A percentile compares a stretch with the other conserved stretches of the same genome.
phyloP scores from a whole-genome alignment of 2,888 invertebrate genomes.

The Melipona beecheii region DNA sequence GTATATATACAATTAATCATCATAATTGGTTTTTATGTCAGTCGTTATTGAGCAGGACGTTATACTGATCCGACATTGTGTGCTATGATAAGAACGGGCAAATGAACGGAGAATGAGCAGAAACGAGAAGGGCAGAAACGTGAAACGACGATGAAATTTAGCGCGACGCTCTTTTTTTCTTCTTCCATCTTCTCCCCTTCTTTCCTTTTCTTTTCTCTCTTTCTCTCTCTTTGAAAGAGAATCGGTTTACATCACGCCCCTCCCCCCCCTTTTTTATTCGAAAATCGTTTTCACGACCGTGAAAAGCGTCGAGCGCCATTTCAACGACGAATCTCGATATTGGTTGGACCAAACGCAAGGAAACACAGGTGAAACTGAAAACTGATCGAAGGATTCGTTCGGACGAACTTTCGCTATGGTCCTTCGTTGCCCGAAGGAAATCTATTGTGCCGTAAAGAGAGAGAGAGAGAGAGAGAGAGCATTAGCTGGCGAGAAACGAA shows the following conservation, averaged over 20 bases:
- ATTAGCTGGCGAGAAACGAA: conserved; percentile 19
- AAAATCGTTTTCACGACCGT: background rate
- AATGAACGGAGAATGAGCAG: conserved; percentile 48
- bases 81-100: conserved; percentile 39
- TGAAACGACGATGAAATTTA: conserved; percentile 36
- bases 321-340: conserved; percentile 8
- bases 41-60: conserved; percentile 66
- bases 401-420: conserved; percentile 15
- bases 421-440: conserved; percentile 5
- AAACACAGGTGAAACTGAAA: background rate
- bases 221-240: background rate
- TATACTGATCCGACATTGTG: conserved; percentile 59
- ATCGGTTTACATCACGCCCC: too few species aligned
- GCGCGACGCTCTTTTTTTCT: conserved; percentile 4
- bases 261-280: background rate
- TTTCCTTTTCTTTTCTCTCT: background rate
- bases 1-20: conserved; percentile 64
- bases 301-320: background rate
- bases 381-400: background rate
- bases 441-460: conserved; percentile 1
- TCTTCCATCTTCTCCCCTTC: too few species aligned
- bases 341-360: background rate
- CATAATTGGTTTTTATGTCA: conserved; percentile 60
- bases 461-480: background rate
- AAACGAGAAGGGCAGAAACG: conserved; percentile 41